A percentile compares a stretch with the other conserved stretches of the same genome.
Evolutionary conservation across 1,140 invertebrate species (phyloP).

Genomic region (Brachionus rotundiformis): DNA sequence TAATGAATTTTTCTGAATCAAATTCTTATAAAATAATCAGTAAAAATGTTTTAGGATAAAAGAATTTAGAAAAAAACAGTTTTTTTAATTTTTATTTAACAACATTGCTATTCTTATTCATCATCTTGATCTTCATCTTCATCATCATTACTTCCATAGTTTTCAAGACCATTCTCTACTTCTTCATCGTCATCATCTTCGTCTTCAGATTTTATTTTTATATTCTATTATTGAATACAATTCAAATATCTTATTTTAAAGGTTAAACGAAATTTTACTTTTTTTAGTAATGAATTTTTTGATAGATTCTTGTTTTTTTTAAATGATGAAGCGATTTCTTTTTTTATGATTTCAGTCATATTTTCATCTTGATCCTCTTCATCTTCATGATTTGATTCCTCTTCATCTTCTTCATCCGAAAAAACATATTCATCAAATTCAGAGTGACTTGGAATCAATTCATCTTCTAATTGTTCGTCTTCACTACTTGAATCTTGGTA

Average conservation of each 20-base stretch:
- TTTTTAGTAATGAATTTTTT: slow-evolving; percentile 36
- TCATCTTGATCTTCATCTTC: slow-evolving; percentile 36
- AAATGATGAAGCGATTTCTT: neutral
- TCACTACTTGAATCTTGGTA: slow-evolving; percentile 48
- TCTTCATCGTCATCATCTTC: slow-evolving; percentile 54
- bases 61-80: neutral
- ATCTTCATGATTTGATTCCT: slow-evolving; percentile 48
- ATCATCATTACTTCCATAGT: slow-evolving; percentile 54
- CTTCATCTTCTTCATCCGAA: slow-evolving; percentile 52
- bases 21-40: neutral
- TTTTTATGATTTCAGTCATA: neutral
- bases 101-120: neutral
- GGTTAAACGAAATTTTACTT: neutral
- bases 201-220: slow-evolving; percentile 9
- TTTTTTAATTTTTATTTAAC: neutral
- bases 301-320: slow-evolving; percentile 22
- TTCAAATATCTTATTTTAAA: neutral
- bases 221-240: neutral
- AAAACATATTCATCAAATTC: slow-evolving; percentile 52
- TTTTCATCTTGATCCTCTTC: slow-evolving; percentile 35
- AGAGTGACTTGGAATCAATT: slow-evolving; percentile 50
- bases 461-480: slow-evolving; percentile 49
- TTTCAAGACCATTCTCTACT: slow-evolving; percentile 53
- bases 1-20: too few species aligned
- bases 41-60: neutral